Evolutionary conservation across 2,888 invertebrate species (phyloP).

Genomic region (Lomographa bimaculata): DNA sequence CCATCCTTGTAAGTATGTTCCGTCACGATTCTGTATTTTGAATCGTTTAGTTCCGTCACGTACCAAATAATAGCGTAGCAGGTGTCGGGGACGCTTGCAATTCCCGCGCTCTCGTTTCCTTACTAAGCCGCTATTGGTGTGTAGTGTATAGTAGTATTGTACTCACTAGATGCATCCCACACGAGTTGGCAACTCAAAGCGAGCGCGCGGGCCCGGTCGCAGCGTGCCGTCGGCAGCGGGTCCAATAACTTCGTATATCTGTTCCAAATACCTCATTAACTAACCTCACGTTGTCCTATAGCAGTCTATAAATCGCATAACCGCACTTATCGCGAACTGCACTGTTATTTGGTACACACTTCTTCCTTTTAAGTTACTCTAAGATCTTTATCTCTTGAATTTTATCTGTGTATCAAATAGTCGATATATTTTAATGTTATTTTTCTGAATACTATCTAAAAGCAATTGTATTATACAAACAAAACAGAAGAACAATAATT

Average conservation of each 20-base stretch:
- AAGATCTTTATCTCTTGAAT: conserved; percentile 68
- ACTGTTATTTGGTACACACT: conserved; percentile 80
- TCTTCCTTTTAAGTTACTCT: conserved; percentile 71
- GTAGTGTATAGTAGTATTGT: too few relatives aligned
- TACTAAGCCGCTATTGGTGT: too few relatives aligned
- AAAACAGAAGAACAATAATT: conserved; percentile 84
- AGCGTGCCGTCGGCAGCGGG: conserved; percentile 42
- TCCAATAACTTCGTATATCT: conserved; percentile 42
- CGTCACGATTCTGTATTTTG: conserved; percentile 42
- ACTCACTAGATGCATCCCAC: too few relatives aligned
- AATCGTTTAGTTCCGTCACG: conserved; percentile 49
- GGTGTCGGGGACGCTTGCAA: conserved; percentile 30
- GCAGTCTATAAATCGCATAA: conserved; percentile 49
- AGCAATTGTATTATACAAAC: conserved; percentile 81
- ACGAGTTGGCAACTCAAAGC: too few relatives aligned
- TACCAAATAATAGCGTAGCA: conserved; percentile 78
- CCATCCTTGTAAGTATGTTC: conserved; percentile 57
- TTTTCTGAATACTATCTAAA: conserved; percentile 80
- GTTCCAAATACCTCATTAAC: conserved; percentile 73
- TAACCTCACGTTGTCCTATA: conserved; percentile 69
- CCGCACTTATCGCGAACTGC: conserved; percentile 77
- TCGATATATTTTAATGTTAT: conserved; percentile 80
- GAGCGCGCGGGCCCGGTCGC: conserved; percentile 9
- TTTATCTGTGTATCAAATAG: conserved; percentile 74
- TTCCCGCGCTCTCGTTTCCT: conserved; percentile 4